Conservation (phyloP, 2,888 invertebrate genomes). For the Rhamnusium bicolor region DNA sequence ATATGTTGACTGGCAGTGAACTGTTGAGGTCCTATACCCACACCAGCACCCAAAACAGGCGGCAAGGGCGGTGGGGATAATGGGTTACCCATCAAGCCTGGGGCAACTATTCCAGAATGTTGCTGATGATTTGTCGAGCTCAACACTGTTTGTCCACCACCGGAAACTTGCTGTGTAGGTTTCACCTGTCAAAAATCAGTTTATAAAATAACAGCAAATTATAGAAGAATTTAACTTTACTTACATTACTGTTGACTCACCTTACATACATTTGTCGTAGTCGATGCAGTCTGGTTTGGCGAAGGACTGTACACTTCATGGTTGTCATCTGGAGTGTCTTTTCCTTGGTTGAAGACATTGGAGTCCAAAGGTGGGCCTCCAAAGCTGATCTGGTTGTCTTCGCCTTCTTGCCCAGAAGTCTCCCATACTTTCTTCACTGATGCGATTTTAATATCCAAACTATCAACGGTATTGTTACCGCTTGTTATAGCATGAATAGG, state of each 20-base stretch:
- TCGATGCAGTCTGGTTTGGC: slow-evolving; percentile 70
- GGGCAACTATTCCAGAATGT: slow-evolving; percentile 68
- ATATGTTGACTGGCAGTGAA: slow-evolving; percentile 77
- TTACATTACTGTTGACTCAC: slow-evolving; percentile 64
- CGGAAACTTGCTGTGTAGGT: slow-evolving; percentile 83
- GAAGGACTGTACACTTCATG: slow-evolving; percentile 75
- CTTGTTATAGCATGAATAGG: slow-evolving; percentile 76
- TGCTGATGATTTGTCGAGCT: slow-evolving; percentile 65
- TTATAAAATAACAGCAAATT: not conserved
- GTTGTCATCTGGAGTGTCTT: slow-evolving; percentile 70
- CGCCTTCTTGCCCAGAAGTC: slow-evolving; percentile 72
- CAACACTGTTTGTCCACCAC: slow-evolving; percentile 40
- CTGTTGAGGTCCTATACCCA: slow-evolving; percentile 74
- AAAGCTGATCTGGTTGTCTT: slow-evolving; percentile 53
- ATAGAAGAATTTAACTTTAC: not conserved
- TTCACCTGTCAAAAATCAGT: slow-evolving; percentile 76
- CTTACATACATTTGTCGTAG: slow-evolving; percentile 82
- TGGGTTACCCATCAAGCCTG: slow-evolving; percentile 69
- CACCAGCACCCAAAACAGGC: slow-evolving; percentile 69
- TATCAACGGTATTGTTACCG: slow-evolving; percentile 87
- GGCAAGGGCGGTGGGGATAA: slow-evolving; percentile 77
- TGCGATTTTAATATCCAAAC: slow-evolving; percentile 92
- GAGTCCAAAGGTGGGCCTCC: slow-evolving; percentile 70
- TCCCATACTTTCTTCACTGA: slow-evolving; percentile 95
- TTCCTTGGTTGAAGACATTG: slow-evolving; percentile 66